Conservation (phyloP, 2,797 vertebrate genomes). For the Pipistrellus nathusii region DNA sequence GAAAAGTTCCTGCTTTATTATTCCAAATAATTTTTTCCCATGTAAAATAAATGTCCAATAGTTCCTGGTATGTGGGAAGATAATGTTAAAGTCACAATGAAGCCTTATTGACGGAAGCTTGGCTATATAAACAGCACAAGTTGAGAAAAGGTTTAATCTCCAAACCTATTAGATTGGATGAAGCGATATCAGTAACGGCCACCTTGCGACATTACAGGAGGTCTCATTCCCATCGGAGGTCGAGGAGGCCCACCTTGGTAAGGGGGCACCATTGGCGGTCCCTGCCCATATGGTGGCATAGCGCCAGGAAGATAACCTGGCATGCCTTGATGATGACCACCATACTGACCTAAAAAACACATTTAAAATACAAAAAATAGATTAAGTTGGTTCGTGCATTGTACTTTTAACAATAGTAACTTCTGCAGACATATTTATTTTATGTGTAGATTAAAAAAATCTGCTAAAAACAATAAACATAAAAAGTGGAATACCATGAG, state of each 20-base stretch:
- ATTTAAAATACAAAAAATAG: constrained; percentile 74
- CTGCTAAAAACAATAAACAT: neutral
- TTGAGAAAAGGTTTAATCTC: constrained; percentile 99
- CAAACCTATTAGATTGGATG: constrained; percentile 97
- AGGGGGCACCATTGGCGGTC: constrained; percentile 96
- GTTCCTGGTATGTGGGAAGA: constrained; percentile 92
- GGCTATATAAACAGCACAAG: constrained; percentile 97
- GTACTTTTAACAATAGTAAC: neutral
- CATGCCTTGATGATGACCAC: constrained; percentile 97
- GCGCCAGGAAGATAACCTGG: constrained; percentile 96
- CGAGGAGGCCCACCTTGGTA: constrained; percentile 97
- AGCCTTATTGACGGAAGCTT: constrained; percentile 91
- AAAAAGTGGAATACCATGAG: constrained; percentile 91
- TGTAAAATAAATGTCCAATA: constrained; percentile 95
- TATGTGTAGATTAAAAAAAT: neutral
- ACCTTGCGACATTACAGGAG: constrained; percentile 98
- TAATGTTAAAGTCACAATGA: constrained; percentile 91
- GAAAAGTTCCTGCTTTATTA: constrained; percentile 90
- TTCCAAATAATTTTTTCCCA: constrained; percentile 91
- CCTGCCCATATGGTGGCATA: constrained; percentile 98
- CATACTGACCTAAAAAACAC: constrained; percentile 95
- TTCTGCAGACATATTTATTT: constrained; percentile 52
- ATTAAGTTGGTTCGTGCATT: neutral
- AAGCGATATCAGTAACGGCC: constrained; percentile 97
- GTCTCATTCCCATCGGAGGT: constrained; percentile 98